phyloP scores from a whole-genome alignment of 1,140 invertebrate genomes.

The Ditylenchus dipsaci region DNA sequence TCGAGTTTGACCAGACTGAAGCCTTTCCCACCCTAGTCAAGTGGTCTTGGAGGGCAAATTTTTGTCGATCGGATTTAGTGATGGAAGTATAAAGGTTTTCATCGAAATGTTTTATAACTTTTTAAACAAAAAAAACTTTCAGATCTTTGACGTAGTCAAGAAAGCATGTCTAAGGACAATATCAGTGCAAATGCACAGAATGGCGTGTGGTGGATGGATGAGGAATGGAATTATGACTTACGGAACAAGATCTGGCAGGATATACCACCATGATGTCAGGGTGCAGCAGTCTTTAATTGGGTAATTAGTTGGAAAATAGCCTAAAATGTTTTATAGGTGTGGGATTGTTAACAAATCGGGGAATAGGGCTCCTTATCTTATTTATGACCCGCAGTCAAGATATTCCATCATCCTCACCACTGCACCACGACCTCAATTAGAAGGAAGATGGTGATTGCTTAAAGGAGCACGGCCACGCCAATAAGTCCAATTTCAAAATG shows the following conservation, averaged over 20 bases:
- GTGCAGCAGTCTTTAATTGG: slow-evolving; percentile 76
- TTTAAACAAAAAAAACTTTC: neutral
- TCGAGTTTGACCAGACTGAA: slow-evolving; percentile 61
- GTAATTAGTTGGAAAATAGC: slow-evolving; percentile 53
- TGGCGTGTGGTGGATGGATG: slow-evolving; percentile 24
- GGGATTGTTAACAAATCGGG: too few relatives aligned
- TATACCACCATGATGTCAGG: slow-evolving; percentile 90
- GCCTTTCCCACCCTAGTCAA: slow-evolving; percentile 75
- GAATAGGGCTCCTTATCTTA: too few relatives aligned
- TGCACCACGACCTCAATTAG: too few relatives aligned
- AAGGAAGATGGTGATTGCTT: too few relatives aligned
- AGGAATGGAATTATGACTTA: slow-evolving; percentile 61
- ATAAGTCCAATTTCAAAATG: too few relatives aligned
- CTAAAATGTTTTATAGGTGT: too few relatives aligned
- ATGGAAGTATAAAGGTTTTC: slow-evolving; percentile 29
- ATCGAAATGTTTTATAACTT: neutral
- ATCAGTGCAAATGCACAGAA: slow-evolving; percentile 1
- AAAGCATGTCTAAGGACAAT: slow-evolving; percentile 1
- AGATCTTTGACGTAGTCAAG: slow-evolving; percentile 12
- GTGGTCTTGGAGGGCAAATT: slow-evolving; percentile 87
- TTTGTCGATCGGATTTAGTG: slow-evolving; percentile 73
- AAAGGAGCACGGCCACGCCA: too few relatives aligned
- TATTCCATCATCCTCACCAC: too few relatives aligned
- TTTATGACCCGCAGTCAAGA: too few relatives aligned
- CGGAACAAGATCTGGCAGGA: slow-evolving; percentile 78